Evolutionary conservation across 2,113 vertebrate species (phyloP), one percentile per base, ranked within the genome.

Genomic region (Pseudorectes ferrugineus): DNA sequence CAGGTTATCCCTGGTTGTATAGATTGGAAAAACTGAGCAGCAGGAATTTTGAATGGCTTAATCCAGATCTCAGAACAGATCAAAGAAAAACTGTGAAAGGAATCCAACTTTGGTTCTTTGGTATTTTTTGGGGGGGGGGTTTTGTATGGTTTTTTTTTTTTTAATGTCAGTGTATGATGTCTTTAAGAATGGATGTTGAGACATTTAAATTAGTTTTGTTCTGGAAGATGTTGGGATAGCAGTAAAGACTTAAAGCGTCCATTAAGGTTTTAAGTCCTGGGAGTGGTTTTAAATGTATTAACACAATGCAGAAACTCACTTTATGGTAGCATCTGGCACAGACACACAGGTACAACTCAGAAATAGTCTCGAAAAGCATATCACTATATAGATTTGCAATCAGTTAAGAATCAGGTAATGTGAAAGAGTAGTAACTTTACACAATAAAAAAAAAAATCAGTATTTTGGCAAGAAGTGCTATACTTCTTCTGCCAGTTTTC

Each of bases 201-300:
- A 14, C 21, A 54, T 89, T 91, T 89, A 31, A 75, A 36, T 35
- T 81, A 33, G 31, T 40, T 78, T 71, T 91, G 10, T 59, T 76
- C 23, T 91, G 40, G 36, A 70, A 73, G 24, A 19, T 42, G 24
- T 2, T 89, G 33, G 10, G 18, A 4, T 55, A 59, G 29, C 54
- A 74, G 46, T 73, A 40, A 75, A 88, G 66, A 25, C 3, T 3
- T 38, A 73, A 65, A 54, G 19, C 10, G 68, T 95, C 66, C 49
- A 14, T 76, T 84, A 66, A 54, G 24, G n/a, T 91, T 25, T 87
- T 76, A 85, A 88, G 40, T 85, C 46, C 12, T 66, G 91, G 54
- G 63, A 96, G 38, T 84, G 78, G 68, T 95, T 85, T 96, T 78
- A 93, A 96, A 88, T 49, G 58, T 28, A 74, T 78, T 79, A 94